Evolutionary conservation across 2,888 invertebrate genomes (phyloP).

Genomic region (Lithophane leautieri): DNA sequence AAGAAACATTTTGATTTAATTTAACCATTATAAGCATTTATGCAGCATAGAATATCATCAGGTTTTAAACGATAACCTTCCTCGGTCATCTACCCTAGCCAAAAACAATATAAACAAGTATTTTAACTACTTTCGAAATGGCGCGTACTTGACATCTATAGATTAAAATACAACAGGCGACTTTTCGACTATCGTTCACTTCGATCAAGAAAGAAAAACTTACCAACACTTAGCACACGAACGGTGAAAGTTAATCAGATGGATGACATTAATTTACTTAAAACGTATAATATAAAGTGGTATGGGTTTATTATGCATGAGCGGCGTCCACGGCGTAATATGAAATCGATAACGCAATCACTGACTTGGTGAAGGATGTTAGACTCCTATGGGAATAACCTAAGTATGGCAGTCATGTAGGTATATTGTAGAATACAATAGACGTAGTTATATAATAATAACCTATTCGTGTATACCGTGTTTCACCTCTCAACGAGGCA

Average conservation of each 20-base stretch:
- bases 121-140: constrained; percentile 18
- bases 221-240: constrained; percentile 11
- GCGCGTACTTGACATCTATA: constrained; percentile 43
- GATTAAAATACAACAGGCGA: constrained; percentile 48
- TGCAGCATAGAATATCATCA: background rate
- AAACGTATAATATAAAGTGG: constrained; percentile 14
- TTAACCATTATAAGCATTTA: background rate
- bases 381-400: constrained; percentile 15
- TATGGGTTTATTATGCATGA: constrained; percentile 46
- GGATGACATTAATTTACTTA: constrained; percentile 34
- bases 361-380: constrained; percentile 3
- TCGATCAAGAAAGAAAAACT: constrained; percentile 25
- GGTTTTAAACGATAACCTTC: constrained; percentile 26
- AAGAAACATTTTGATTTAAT: constrained; percentile 27
- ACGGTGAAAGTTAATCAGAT: constrained; percentile 44
- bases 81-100: constrained; percentile 49
- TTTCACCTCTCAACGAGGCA: too few relatives aligned
- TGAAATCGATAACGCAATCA: constrained; percentile 46
- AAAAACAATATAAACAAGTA: constrained; percentile 31
- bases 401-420: background rate
- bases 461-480: too few relatives aligned
- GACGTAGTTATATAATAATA: background rate
- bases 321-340: constrained; percentile 20
- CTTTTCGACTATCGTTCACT: constrained; percentile 24
- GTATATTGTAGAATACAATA: background rate